Evolutionary conservation across 1,140 invertebrate genomes (phyloP), one percentile per base, ranked within the genome.

Genomic region (Antheraea mylitta): DNA sequence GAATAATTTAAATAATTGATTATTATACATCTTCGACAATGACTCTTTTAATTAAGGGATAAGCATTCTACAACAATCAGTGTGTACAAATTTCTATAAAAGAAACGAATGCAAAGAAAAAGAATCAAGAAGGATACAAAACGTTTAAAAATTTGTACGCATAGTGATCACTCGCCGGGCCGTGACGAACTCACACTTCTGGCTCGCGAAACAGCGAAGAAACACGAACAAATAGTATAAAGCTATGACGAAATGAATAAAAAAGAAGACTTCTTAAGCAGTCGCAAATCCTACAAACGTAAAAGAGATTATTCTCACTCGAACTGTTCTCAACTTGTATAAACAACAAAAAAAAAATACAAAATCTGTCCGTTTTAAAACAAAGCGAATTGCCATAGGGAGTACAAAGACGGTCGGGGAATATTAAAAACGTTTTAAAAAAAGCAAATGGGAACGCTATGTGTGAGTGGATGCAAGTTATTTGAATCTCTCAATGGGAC

Each of bases 361-460:
- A 82, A 86, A 87, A 90, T 87, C 88, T 83, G 82, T 76, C 80
- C 73, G 86, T 78, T 89, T 90, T 86, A 90, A 88, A 89, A 89
- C 85, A 90, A 87, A 77, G 72, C 80, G 80, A 84, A 85, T 88
- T 86, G 86, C 85, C 80, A 85, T 81, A 88, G 81, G 83, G 70
- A 79, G 73, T 67, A 75, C 75, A 85, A 88, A 89, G 85, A 91
- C 87, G 83, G 74, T 67, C 63, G 75, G 78, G 75, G 89, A 90
- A 90, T 91, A 90, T 91, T 90, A 91, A 90, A 90, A 91, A 87
- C 81, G 81, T 88, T 90, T 89, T 85, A 85, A 90, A 89, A 90
- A 89, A 89, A 83, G 79, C 83, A 77, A 82, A 85, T 78, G 80
- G 76, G 71, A 64, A 38, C 16, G 18, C 38, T 53, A 53, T 53